phyloP scores from a whole-genome alignment of 2,113 vertebrate species.

The Apteryx mantelli region DNA sequence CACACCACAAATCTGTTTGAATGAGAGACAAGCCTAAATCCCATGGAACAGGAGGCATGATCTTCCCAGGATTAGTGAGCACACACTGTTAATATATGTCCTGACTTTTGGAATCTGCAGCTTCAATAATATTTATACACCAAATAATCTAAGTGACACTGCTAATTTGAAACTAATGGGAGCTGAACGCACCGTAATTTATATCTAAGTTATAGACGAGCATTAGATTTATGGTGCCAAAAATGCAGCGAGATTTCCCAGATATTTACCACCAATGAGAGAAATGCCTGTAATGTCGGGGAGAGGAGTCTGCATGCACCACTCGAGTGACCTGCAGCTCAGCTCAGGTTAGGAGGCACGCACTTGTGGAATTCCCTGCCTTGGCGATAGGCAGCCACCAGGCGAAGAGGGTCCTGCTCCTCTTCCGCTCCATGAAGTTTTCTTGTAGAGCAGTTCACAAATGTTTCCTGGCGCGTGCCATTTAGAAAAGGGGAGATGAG shows the following conservation, averaged over 20 bases:
- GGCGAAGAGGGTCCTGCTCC: slow-evolving; percentile 49
- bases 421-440: not conserved
- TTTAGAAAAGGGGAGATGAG: not conserved
- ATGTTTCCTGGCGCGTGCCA: not conserved
- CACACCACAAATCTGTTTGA: slow-evolving; percentile 30
- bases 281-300: slow-evolving; percentile 77
- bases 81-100: not conserved
- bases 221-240: slow-evolving; percentile 68
- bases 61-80: slow-evolving; percentile 21
- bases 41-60: slow-evolving; percentile 8
- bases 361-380: slow-evolving; percentile 73
- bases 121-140: not conserved
- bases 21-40: slow-evolving; percentile 5
- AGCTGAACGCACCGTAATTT: slow-evolving; percentile 20
- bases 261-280: slow-evolving; percentile 80
- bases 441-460: not conserved
- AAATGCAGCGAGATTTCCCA: slow-evolving; percentile 76
- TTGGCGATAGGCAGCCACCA: slow-evolving; percentile 41
- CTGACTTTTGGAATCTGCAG: not conserved
- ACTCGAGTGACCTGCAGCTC: slow-evolving; percentile 42
- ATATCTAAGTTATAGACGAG: slow-evolving; percentile 44
- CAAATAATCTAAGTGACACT: not conserved
- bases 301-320: slow-evolving; percentile 55
- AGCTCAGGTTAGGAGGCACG: slow-evolving; percentile 46
- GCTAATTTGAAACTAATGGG: slow-evolving; percentile 21